These are phyloP conservation scores for Gallirallus australis DNA, from an alignment of 2,797 vertebrate species.

Conservation along the genomic window DNA sequence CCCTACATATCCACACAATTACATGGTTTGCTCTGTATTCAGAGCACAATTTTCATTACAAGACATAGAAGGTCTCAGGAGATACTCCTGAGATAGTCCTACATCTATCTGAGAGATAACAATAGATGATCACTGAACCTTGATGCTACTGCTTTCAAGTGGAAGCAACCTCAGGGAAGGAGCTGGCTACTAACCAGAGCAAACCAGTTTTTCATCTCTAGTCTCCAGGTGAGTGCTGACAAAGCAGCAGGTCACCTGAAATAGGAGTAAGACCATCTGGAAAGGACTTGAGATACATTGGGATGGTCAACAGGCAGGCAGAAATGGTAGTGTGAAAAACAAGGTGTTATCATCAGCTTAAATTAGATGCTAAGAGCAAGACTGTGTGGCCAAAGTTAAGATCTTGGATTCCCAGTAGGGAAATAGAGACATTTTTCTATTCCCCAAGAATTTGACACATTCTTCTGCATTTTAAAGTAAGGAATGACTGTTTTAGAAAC, in stretches of 20 bases:
- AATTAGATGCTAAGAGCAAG: neutral
- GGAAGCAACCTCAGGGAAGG: neutral
- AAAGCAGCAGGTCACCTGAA: neutral
- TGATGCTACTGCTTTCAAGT: neutral
- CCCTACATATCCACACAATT: neutral
- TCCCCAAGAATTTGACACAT: neutral
- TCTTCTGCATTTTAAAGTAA: neutral
- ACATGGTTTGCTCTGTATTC: neutral
- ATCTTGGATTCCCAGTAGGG: neutral
- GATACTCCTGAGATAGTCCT: neutral
- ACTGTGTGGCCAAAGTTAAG: neutral
- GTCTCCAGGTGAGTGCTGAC: neutral
- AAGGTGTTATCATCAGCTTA: neutral
- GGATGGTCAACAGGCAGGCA: neutral
- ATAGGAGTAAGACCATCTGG: neutral
- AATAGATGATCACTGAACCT: neutral
- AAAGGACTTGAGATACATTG: neutral
- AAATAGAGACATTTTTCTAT: neutral
- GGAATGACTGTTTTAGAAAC: neutral
- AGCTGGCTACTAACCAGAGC: neutral
- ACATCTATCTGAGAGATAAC: neutral
- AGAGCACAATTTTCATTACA: constrained; percentile 14
- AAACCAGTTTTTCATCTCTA: neutral
- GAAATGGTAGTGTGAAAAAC: neutral
- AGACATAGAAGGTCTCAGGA: neutral